A percentile compares a stretch with the other conserved stretches of the same genome.
Conservation (phyloP, 2,888 invertebrate genomes). For the Druceiella hillmani region DNA sequence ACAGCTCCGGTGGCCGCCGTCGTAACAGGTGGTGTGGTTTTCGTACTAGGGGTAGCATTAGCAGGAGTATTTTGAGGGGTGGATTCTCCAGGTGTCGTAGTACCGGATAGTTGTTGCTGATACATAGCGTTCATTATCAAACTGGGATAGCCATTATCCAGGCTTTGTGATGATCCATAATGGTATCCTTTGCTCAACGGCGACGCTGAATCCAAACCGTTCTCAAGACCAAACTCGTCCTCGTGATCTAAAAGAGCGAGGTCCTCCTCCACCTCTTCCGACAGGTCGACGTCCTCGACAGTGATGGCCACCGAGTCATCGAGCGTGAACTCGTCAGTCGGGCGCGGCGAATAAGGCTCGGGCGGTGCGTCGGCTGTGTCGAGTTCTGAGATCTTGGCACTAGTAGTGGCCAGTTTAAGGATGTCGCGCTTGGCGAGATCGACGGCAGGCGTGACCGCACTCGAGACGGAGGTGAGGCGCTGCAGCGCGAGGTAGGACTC, state of each 20-base stretch:
- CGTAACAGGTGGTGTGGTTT: constrained; percentile 41
- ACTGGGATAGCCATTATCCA: constrained; percentile 66
- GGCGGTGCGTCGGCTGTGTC: constrained; percentile 37
- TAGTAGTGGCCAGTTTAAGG: constrained; percentile 56
- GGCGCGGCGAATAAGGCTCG: constrained; percentile 43
- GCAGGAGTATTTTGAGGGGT: constrained; percentile 45
- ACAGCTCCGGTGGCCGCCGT: constrained; percentile 43
- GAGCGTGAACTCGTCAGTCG: constrained; percentile 46
- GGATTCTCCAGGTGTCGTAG: constrained; percentile 42
- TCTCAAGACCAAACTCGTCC: constrained; percentile 61
- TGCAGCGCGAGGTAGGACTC: constrained; percentile 83
- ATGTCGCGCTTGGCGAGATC: constrained; percentile 58
- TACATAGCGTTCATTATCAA: constrained; percentile 65
- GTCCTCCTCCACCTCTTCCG: constrained; percentile 70
- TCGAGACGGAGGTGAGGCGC: constrained; percentile 65
- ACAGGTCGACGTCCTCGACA: constrained; percentile 60
- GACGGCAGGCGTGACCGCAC: constrained; percentile 38
- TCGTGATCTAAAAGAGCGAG: constrained; percentile 69
- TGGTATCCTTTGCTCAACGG: constrained; percentile 40
- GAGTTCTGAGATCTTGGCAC: constrained; percentile 47
- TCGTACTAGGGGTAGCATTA: constrained; percentile 36
- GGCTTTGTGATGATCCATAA: constrained; percentile 48
- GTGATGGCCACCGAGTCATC: constrained; percentile 44
- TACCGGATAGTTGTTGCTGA: constrained; percentile 51
- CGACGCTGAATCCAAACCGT: constrained; percentile 45